phyloP scores from a whole-genome alignment of 2,888 invertebrate species.

The Adelphocoris suturalis region DNA sequence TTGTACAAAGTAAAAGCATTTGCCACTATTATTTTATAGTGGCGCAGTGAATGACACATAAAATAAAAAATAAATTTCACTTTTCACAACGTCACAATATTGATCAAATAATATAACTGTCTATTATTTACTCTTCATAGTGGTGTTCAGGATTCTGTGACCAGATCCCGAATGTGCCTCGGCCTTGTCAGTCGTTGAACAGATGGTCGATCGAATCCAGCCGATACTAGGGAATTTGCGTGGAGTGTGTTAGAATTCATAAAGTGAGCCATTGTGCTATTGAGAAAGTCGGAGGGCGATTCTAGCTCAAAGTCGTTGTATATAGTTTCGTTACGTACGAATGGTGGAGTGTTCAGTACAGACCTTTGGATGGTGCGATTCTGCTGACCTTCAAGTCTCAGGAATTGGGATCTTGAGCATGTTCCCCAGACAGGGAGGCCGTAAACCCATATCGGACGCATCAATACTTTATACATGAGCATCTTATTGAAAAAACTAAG shows the following conservation, averaged over 20 bases:
- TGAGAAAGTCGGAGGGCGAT: not conserved
- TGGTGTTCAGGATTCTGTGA: too few relatives aligned
- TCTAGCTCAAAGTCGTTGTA: not conserved
- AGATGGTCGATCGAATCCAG: not conserved
- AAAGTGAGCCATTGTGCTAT: not conserved
- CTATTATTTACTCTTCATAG: too few relatives aligned
- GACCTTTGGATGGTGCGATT: conserved; percentile 8
- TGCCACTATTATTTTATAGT: conserved; percentile 20
- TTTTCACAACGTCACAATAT: too few relatives aligned
- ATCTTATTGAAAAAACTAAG: not conserved
- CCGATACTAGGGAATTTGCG: not conserved
- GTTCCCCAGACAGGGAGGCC: not conserved
- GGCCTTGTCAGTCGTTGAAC: too few relatives aligned
- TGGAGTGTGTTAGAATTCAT: not conserved
- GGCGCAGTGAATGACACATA: not conserved
- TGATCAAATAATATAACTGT: too few relatives aligned
- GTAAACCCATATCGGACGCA: not conserved
- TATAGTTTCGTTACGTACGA: not conserved
- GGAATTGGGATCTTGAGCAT: conserved; percentile 17
- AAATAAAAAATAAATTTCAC: too few relatives aligned
- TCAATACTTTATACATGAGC: not conserved
- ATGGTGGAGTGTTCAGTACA: not conserved
- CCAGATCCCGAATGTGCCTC: too few relatives aligned
- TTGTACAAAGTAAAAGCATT: not conserved
- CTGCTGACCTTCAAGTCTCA: not conserved